These are phyloP conservation scores for Himalopsyche tibetana DNA, from an alignment of 2,888 invertebrate genomes.

Conservation along the genomic window DNA sequence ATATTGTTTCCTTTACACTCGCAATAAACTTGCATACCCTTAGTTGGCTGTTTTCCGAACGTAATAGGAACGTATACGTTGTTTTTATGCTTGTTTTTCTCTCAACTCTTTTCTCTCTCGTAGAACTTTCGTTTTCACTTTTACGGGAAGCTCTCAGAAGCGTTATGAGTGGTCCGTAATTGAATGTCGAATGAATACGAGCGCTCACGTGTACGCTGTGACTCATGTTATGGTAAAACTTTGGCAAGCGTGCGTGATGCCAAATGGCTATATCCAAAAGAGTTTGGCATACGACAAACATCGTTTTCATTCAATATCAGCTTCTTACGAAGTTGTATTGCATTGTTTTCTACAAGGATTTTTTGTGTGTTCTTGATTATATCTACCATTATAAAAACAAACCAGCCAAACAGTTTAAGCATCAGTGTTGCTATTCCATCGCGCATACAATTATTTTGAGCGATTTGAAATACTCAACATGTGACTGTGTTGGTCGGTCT, in stretches of 20 bases:
- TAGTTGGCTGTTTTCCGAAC: not conserved
- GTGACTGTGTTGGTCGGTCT: no score
- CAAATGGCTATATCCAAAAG: no score
- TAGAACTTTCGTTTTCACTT: slow-evolving; percentile 52
- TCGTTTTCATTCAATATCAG: no score
- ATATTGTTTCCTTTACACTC: not conserved
- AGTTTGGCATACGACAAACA: no score
- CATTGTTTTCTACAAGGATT: no score
- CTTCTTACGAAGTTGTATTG: no score
- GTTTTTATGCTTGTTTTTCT: slow-evolving; percentile 29
- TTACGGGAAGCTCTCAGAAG: slow-evolving; percentile 50
- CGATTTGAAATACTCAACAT: no score
- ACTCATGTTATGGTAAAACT: not conserved
- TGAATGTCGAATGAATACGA: slow-evolving; percentile 54
- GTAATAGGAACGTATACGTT: not conserved
- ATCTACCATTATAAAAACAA: no score
- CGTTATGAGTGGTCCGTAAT: slow-evolving; percentile 59
- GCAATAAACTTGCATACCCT: slow-evolving; percentile 12
- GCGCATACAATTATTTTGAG: no score
- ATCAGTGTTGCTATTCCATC: no score
- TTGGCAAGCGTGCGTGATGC: not conserved
- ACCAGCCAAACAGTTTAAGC: no score
- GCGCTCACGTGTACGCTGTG: not conserved
- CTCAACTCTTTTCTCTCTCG: slow-evolving; percentile 36
- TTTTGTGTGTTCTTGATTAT: no score